Base-by-base conservation (phyloP, 2,888 invertebrate genomes). In the Nomada ferruginata region DNA sequence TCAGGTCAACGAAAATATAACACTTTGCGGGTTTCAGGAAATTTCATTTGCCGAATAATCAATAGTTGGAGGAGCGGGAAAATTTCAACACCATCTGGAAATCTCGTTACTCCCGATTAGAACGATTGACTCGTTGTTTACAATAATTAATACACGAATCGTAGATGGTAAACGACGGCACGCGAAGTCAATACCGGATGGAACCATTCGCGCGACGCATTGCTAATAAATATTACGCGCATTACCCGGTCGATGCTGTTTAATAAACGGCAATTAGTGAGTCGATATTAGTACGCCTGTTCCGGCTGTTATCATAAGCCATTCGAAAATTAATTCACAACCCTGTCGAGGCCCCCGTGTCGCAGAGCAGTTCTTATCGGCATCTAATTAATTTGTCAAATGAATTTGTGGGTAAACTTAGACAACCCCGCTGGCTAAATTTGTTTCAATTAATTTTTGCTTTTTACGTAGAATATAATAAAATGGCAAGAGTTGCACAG, bases 251-350 rank as follows among this genome's bases (percentile, higher is more conserved):
- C 70, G 75, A 87, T 80, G 81, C 57, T 82, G 70, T 80, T 57
- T 85, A 86, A 87, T 84, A 79, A 82, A 59, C 83, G 78, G 79
- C 85, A 89, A 90, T 91, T 90, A 90, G 87, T 81, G 81, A 86
- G 84, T 84, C 84, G 87, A 82, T 84, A 89, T 89, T 87, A 88
- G 85, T 83, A 77, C 83, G 85, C 73, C 84, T 83, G 85, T 81
- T 65, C 75, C 69, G 36, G 76, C 85, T 89, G 89, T 87, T 87
- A 87, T 87, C 87, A 85, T 89, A 89, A 90, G 90, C 86, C 85
- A 65, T 84, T 78, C 83, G 85, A 83, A 82, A 89, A 90, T 90
- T 89, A 88, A 89, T 91, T 86, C 83, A 80, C 78, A 79, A 65
- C 36, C 13, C 55, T 52, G 44, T 60, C 15, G 13, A 36, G 20